These are phyloP conservation scores for Pachycephus smyrnensis DNA, from an alignment of 2,888 invertebrate species.

Conservation along the genomic window DNA sequence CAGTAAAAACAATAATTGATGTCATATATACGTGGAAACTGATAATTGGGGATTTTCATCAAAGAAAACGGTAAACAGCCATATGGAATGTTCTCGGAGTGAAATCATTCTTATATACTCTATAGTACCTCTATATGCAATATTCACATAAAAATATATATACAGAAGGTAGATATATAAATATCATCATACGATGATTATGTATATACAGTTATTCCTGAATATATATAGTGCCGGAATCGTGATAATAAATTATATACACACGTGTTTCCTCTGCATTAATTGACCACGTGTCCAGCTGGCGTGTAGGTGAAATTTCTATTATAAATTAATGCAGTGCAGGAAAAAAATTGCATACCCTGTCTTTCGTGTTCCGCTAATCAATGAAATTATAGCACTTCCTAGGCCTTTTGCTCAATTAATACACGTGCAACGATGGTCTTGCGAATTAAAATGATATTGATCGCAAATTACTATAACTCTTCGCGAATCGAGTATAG, in stretches of 20 bases:
- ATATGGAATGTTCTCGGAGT: neutral
- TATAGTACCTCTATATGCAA: neutral
- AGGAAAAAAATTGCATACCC: neutral
- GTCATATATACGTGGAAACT: neutral
- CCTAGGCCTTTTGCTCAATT: neutral
- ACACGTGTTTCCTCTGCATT: neutral
- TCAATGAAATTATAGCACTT: neutral
- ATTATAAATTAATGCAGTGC: neutral
- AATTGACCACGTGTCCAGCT: neutral
- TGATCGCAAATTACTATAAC: conserved; percentile 43
- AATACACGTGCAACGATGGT: neutral
- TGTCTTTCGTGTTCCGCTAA: neutral
- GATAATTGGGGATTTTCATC: neutral
- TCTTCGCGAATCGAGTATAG: conserved; percentile 3
- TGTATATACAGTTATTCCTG: neutral
- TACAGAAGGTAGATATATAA: too few species aligned
- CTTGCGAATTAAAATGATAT: conserved; percentile 25
- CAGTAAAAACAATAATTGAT: neutral
- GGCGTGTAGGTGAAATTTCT: neutral
- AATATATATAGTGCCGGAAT: neutral
- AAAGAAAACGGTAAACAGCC: neutral
- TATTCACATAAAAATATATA: neutral
- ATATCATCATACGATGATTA: neutral
- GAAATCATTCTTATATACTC: neutral
- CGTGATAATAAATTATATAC: neutral